Conservation (phyloP, 2,797 vertebrate species). For the Ctenochaetus hawaiiensis region DNA sequence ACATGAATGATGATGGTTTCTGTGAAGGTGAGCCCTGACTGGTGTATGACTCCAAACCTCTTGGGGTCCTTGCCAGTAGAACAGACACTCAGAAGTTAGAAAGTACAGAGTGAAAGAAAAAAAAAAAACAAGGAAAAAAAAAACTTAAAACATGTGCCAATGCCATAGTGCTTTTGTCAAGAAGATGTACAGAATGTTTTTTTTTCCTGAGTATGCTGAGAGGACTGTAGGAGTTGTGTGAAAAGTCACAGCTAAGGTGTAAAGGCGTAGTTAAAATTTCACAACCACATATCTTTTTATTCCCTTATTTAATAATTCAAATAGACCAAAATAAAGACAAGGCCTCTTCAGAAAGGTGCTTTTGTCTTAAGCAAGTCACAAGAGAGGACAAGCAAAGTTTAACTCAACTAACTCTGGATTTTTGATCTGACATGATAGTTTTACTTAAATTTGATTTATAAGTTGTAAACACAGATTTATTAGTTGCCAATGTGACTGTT, state of each 20-base stretch:
- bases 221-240: slow-evolving; percentile 40
- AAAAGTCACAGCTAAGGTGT: slow-evolving; percentile 69
- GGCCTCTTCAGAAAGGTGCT: not conserved
- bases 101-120: not conserved
- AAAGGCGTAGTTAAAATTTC: slow-evolving; percentile 52
- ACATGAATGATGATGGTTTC: slow-evolving; percentile 27
- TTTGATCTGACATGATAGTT: not conserved
- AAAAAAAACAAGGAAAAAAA: not conserved
- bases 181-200: slow-evolving; percentile 18
- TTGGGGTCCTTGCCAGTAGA: slow-evolving; percentile 18
- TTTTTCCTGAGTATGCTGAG: slow-evolving; percentile 21
- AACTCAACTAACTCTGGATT: not conserved
- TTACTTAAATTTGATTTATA: not conserved
- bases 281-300: slow-evolving; percentile 10
- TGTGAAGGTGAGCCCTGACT: slow-evolving; percentile 34
- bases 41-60: slow-evolving; percentile 23
- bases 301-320: slow-evolving; percentile 60
- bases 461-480: not conserved
- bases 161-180: slow-evolving; percentile 38
- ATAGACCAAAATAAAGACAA: slow-evolving; percentile 46
- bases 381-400: not conserved
- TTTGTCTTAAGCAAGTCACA: not conserved
- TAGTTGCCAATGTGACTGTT: not conserved
- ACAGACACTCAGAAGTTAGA: slow-evolving; percentile 11
- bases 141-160: slow-evolving; percentile 1